These are phyloP conservation scores for Pachycephus smyrnensis DNA, from an alignment of 2,888 invertebrate genomes.

Conservation along the genomic window DNA sequence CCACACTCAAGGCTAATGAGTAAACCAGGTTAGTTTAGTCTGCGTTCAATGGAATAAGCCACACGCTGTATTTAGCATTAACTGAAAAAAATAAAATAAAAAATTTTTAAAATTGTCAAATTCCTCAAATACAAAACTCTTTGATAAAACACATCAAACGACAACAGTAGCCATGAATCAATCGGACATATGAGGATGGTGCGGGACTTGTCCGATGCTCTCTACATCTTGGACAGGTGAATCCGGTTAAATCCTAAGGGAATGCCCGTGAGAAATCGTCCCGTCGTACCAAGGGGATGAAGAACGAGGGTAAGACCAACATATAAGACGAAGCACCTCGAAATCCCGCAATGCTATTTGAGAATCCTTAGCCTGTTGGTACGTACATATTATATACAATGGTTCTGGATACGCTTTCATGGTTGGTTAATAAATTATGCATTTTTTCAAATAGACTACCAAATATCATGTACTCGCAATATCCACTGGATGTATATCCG, in stretches of 20 bases:
- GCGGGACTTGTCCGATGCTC: neutral
- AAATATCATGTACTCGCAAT: neutral
- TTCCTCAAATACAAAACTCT: neutral
- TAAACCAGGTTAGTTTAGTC: neutral
- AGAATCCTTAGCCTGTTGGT: neutral
- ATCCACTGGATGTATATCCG: neutral
- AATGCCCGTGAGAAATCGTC: neutral
- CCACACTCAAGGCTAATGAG: neutral
- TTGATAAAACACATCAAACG: neutral
- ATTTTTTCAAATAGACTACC: neutral
- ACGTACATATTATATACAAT: neutral
- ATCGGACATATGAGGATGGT: neutral
- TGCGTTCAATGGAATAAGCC: neutral
- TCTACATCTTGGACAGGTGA: neutral
- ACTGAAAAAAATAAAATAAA: too few relatives aligned
- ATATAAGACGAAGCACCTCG: neutral
- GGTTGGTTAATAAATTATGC: neutral
- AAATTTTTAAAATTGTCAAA: neutral
- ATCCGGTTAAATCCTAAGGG: neutral
- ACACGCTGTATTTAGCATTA: neutral
- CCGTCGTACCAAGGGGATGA: neutral
- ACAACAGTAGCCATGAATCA: neutral
- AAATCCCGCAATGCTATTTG: neutral
- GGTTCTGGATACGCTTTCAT: neutral
- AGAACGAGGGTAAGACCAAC: neutral